A percentile compares a stretch with the other conserved stretches of the same genome.
Conservation (phyloP, 1,140 invertebrate genomes). For the Conus ventricosus region DNA sequence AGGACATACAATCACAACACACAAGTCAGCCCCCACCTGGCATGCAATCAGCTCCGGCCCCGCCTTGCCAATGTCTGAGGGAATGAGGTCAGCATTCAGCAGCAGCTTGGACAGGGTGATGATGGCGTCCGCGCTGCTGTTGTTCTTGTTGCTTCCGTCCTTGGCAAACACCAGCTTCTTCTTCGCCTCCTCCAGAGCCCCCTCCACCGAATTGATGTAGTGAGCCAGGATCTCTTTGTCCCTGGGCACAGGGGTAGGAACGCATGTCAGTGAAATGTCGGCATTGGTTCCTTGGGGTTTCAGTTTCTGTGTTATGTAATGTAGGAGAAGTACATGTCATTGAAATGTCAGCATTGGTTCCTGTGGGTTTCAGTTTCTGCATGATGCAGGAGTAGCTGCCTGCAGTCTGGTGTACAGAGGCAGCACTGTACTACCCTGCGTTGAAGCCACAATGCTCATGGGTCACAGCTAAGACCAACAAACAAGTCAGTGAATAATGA, state of each 20-base stretch:
- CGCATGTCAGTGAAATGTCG: no score
- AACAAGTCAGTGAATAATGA: no score
- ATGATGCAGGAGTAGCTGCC: no score
- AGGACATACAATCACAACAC: background rate
- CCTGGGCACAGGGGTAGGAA: conserved; percentile 36
- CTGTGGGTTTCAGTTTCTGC: no score
- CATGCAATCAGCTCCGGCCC: conserved; percentile 68
- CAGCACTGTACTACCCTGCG: no score
- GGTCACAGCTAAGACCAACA: no score
- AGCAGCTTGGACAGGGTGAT: conserved; percentile 58
- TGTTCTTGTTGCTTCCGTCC: conserved; percentile 16
- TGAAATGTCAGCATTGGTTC: no score
- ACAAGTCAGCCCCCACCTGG: conserved; percentile 52
- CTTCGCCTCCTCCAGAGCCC: conserved; percentile 60
- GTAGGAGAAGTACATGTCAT: no score
- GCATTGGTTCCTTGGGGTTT: no score
- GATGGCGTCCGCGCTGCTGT: conserved; percentile 36
- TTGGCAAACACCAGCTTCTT: conserved; percentile 50
- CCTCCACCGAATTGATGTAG: conserved; percentile 66
- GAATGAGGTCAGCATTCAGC: conserved; percentile 67
- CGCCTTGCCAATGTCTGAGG: conserved; percentile 65
- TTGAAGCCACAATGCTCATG: no score
- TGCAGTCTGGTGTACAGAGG: no score
- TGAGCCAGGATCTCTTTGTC: conserved; percentile 66
- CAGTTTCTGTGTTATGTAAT: no score